Evolutionary conservation across 2,113 vertebrate genomes (phyloP).

Genomic region (Protobothrops mucrosquamatus): DNA sequence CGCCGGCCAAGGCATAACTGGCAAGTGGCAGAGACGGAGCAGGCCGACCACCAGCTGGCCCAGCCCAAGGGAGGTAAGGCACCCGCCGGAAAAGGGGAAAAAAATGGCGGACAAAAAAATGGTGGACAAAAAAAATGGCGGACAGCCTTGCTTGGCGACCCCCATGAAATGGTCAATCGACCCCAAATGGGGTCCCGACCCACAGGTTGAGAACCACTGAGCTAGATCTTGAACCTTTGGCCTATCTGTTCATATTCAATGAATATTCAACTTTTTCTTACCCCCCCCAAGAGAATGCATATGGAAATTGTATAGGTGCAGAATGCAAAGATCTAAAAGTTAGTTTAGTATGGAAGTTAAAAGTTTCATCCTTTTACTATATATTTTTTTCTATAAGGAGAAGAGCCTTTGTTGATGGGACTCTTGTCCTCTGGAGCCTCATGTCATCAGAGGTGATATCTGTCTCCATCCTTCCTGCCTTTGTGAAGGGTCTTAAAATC

Average conservation of each 20-base stretch:
- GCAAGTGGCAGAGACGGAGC: no score
- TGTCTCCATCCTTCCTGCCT: neutral
- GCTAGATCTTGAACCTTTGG: neutral
- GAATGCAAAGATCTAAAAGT: neutral
- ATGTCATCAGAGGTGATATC: neutral
- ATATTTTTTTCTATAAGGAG: neutral
- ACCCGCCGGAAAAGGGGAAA: no score
- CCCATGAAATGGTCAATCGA: no score
- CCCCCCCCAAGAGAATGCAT: neutral
- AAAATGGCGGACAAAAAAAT: no score
- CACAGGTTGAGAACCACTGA: no score
- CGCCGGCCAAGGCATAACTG: no score
- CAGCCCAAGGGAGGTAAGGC: no score
- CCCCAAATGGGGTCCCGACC: no score
- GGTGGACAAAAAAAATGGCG: no score
- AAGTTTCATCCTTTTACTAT: neutral
- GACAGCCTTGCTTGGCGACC: no score
- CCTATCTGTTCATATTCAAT: neutral
- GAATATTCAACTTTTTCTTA: neutral
- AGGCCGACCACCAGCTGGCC: no score
- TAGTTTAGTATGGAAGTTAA: neutral
- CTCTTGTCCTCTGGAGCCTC: neutral
- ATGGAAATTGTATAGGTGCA: neutral
- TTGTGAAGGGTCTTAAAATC: neutral
- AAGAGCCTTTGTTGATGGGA: neutral